A percentile compares a stretch with the other conserved stretches of the same genome.
phyloP scores from a whole-genome alignment of 1,140 invertebrate species.

The Lineus longissimus region DNA sequence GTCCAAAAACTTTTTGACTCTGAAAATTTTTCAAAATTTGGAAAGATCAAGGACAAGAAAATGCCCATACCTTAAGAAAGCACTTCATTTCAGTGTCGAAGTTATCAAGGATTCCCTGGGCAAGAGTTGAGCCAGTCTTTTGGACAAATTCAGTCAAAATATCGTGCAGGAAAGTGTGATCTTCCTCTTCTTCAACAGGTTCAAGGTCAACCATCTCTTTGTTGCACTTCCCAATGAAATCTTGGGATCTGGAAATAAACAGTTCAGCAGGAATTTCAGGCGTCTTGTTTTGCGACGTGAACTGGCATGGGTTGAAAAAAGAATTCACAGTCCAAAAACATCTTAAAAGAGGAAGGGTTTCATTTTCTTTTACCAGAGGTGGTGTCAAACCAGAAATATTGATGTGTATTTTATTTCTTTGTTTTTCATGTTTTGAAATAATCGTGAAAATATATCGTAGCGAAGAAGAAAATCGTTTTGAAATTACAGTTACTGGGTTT shows the following conservation, averaged over 20 bases:
- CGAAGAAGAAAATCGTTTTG: too few species aligned
- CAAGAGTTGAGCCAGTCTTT: constrained; percentile 86
- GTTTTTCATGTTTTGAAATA: too few species aligned
- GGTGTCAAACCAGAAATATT: too few species aligned
- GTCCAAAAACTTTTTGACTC: not conserved
- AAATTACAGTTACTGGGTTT: too few species aligned
- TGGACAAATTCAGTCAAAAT: constrained; percentile 82
- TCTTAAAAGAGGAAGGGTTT: too few species aligned
- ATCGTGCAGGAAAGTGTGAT: constrained; percentile 74
- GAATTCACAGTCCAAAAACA: too few species aligned
- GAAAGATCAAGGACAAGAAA: not conserved
- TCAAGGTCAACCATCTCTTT: constrained; percentile 84
- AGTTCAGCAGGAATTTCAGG: too few species aligned
- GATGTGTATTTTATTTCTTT: too few species aligned
- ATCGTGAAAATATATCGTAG: too few species aligned
- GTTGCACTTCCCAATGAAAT: constrained; percentile 74
- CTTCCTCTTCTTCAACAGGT: constrained; percentile 72
- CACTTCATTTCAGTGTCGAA: constrained; percentile 76
- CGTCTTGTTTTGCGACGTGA: too few species aligned
- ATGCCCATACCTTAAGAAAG: constrained; percentile 76
- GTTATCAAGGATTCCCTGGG: constrained; percentile 70
- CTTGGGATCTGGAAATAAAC: constrained; percentile 26
- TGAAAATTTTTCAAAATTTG: not conserved
- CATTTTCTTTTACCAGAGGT: too few species aligned
- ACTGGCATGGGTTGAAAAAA: too few species aligned